Base-by-base conservation (phyloP, 2,797 vertebrate species). In the Dendrocincla tyrannina region DNA sequence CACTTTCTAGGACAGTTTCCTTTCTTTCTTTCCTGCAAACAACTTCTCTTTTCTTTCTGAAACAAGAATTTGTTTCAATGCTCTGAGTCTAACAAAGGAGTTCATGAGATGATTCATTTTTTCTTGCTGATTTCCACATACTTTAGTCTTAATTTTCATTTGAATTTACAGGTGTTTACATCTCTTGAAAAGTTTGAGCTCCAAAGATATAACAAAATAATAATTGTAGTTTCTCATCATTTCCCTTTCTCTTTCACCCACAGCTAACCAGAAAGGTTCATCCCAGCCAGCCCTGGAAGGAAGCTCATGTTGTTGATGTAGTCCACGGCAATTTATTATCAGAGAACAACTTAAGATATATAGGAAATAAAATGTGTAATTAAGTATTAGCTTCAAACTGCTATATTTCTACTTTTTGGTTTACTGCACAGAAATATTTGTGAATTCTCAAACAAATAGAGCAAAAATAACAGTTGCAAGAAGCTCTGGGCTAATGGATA, bases 91-190 rank as follows among this genome's bases (percentile, higher is more conserved):
- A 25, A 68, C 56, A 64, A 72, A 80, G 73, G 89, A 6, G 0
- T 24, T 91, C 22, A n/a, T 22, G 66, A 66, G 32, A 28, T 76
- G 74, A 85, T 91, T 87, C 32, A 49, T 79, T 66, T 83, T 94
- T 28, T 50, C 39, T 62, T 89, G 95, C 62, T 37, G 46, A 96
- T 82, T 96, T 95, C 55, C 46, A 85, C 47, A 66, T 33, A n/a
- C 8, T 63, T 93, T 76, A 64, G 59, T 70, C 59, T 92, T 96
- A 86, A 70, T 35, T 83, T 15, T 70, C 18, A 63, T 46, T 17
- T 37, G 13, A 30, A 56, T 17, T 42, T 85, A 63, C 6, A 82
- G 22, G 46, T 44, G 49, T 67, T 76, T 69, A 13, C 18, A 82
- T 41, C 20, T n/a, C 14, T 77, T 73, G 35, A 41, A 82, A 86